Percentiles rank a stretch among this genome's conserved stretches.
phyloP scores from a whole-genome alignment of 2,797 vertebrate genomes.

The Sebastes iracundus region DNA sequence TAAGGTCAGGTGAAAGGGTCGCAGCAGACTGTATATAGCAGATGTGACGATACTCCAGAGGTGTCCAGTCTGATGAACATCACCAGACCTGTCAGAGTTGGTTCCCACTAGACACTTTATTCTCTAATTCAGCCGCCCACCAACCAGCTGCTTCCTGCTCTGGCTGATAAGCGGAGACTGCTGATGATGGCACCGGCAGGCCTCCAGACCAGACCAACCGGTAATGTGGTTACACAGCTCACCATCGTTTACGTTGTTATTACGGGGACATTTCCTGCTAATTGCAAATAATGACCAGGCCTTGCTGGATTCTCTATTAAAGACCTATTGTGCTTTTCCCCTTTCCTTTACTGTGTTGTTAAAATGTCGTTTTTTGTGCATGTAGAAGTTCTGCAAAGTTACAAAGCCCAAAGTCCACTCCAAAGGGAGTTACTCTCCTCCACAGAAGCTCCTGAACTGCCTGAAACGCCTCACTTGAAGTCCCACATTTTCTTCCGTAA shows the following conservation, averaged over 20 bases:
- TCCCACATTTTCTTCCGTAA: too few species aligned
- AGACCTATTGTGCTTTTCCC: too few species aligned
- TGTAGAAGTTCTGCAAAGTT: too few species aligned
- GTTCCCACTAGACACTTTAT: slow-evolving; percentile 14
- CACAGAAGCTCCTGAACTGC: too few species aligned
- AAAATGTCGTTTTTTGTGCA: too few species aligned
- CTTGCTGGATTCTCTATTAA: neutral
- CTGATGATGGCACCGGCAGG: slow-evolving; percentile 17
- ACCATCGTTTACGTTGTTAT: neutral
- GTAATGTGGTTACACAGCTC: slow-evolving; percentile 29
- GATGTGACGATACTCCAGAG: slow-evolving; percentile 24
- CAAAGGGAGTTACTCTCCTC: too few species aligned
- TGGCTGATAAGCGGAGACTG: slow-evolving; percentile 37
- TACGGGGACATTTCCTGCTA: slow-evolving; percentile 21
- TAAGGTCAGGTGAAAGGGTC: slow-evolving; percentile 28
- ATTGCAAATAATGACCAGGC: neutral
- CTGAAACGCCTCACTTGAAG: too few species aligned
- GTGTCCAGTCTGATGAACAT: slow-evolving; percentile 40
- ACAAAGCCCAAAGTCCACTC: too few species aligned
- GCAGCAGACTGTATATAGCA: slow-evolving; percentile 13
- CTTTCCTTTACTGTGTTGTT: neutral
- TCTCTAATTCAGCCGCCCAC: slow-evolving; percentile 45
- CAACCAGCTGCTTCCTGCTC: slow-evolving; percentile 65
- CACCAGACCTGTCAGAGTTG: slow-evolving; percentile 32
- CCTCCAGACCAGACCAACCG: slow-evolving; percentile 19